Evolutionary conservation across 2,797 vertebrate genomes (phyloP).

Genomic region (Limnodromus scolopaceus): DNA sequence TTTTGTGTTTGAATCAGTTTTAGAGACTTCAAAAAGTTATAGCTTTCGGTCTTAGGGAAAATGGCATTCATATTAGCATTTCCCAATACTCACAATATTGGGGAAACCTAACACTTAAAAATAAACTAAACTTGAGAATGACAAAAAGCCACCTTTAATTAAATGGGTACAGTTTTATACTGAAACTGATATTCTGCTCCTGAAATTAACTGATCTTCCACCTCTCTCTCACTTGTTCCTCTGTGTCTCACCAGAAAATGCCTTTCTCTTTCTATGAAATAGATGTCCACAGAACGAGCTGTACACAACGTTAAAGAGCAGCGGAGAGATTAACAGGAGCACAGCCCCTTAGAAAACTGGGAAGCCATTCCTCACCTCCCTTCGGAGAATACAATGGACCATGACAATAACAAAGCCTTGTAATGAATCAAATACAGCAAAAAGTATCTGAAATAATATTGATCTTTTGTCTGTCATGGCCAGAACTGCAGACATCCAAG

Average conservation of each 20-base stretch:
- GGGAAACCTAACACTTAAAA: neutral
- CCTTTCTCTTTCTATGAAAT: neutral
- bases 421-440: constrained; percentile 98
- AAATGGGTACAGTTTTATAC: neutral
- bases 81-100: neutral
- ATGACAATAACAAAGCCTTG: constrained; percentile 99
- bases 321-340: neutral
- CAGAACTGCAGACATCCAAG: constrained; percentile 99
- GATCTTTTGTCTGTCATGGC: constrained; percentile 99
- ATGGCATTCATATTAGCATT: neutral
- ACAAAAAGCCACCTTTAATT: neutral
- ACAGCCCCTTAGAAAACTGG: neutral
- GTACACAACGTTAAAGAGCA: neutral
- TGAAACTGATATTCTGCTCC: neutral
- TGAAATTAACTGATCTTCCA: neutral
- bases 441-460: constrained; percentile 99
- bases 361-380: constrained; percentile 87
- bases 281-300: neutral
- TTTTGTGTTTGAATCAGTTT: neutral
- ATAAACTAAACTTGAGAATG: neutral
- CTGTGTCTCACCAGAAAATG: neutral
- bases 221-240: neutral
- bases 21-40: neutral
- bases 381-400: constrained; percentile 97
- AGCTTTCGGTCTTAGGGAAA: neutral